A percentile compares a stretch with the other conserved stretches of the same genome.
These are phyloP conservation scores for Physeter macrocephalus DNA, from an alignment of 2,113 vertebrate species.

Conservation along the genomic window DNA sequence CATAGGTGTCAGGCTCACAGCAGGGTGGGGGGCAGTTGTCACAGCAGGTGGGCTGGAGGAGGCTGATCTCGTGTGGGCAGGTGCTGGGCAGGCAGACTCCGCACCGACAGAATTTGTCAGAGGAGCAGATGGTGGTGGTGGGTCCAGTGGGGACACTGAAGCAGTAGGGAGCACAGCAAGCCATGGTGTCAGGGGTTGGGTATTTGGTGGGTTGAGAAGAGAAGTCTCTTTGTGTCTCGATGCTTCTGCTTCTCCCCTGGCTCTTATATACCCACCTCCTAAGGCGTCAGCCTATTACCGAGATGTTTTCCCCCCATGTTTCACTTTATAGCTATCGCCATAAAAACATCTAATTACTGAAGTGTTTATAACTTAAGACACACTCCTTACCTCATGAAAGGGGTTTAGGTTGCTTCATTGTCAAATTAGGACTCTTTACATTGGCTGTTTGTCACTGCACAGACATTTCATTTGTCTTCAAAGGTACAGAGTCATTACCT, in stretches of 20 bases:
- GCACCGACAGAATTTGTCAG: slow-evolving; percentile 64
- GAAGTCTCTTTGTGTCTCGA: slow-evolving; percentile 27
- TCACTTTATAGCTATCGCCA: slow-evolving; percentile 56
- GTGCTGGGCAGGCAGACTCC: slow-evolving; percentile 76
- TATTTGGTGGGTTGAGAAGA: slow-evolving; percentile 28
- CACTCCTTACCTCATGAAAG: slow-evolving; percentile 61
- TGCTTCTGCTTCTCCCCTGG: slow-evolving; percentile 18
- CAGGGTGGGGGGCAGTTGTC: slow-evolving; percentile 58
- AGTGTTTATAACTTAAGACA: slow-evolving; percentile 61
- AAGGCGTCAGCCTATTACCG: slow-evolving; percentile 51
- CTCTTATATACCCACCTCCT: slow-evolving; percentile 63
- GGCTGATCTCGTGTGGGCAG: slow-evolving; percentile 71
- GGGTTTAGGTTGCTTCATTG: slow-evolving; percentile 49
- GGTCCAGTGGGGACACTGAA: slow-evolving; percentile 66
- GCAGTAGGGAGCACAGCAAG: slow-evolving; percentile 48
- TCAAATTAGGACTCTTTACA: slow-evolving; percentile 28
- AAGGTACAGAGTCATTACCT: slow-evolving; percentile 33
- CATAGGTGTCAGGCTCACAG: slow-evolving; percentile 63
- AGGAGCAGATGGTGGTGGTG: slow-evolving; percentile 72
- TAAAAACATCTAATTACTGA: slow-evolving; percentile 70
- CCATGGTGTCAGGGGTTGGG: slow-evolving; percentile 39
- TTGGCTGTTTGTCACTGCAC: slow-evolving; percentile 4
- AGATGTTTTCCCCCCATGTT: slow-evolving; percentile 13
- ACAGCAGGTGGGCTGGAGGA: slow-evolving; percentile 69
- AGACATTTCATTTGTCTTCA: slow-evolving; percentile 53